A percentile compares a stretch with the other conserved stretches of the same genome.
phyloP scores from a whole-genome alignment of 2,797 vertebrate species.

The Galagoides demidoff region DNA sequence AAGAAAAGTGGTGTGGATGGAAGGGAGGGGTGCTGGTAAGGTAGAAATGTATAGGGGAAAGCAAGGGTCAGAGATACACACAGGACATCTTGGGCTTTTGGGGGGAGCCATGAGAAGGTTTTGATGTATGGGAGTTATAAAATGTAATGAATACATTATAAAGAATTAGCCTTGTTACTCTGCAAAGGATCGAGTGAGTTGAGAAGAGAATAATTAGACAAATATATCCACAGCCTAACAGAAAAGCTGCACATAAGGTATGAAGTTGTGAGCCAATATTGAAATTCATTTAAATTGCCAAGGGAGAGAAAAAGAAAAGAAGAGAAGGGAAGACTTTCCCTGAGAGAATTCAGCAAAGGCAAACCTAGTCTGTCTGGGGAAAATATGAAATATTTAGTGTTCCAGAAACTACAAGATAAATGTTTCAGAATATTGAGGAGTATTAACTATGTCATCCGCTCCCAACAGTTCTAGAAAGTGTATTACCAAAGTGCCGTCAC shows the following conservation, averaged over 20 bases:
- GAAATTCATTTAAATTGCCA: background rate
- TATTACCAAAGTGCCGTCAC: background rate
- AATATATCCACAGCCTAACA: background rate
- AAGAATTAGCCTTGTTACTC: background rate
- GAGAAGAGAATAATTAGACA: background rate
- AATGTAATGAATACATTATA: background rate
- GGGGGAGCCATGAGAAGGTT: background rate
- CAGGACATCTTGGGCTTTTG: background rate
- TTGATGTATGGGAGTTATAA: background rate
- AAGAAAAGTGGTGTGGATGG: background rate
- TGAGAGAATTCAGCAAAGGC: background rate
- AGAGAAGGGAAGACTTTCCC: background rate
- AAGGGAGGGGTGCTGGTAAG: accelerated
- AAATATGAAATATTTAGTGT: background rate
- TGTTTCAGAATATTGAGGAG: background rate
- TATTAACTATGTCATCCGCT: background rate
- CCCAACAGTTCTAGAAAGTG: background rate
- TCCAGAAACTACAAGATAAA: background rate
- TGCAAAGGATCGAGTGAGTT: background rate
- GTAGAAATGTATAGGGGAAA: background rate
- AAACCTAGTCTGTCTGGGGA: background rate
- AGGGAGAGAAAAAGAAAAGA: background rate
- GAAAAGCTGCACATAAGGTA: background rate
- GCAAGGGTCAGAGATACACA: background rate
- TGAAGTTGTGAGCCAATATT: background rate